Base-by-base conservation (phyloP, 2,113 vertebrate genomes). In the Tricholaema leucomelas region DNA sequence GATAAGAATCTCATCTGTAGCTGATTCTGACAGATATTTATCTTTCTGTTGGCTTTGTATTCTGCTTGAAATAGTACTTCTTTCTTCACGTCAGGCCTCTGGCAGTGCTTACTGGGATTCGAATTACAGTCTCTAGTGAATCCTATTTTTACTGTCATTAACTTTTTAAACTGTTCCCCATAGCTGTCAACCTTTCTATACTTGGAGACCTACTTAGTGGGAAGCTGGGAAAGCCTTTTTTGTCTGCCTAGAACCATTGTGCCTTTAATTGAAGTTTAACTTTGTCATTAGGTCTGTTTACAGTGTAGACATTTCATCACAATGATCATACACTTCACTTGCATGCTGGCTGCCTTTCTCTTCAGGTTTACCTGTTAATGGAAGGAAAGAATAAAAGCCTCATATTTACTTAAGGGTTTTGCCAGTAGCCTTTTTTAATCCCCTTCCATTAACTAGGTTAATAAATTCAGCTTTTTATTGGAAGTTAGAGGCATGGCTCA, bases 61-160 rank as follows among this genome's bases (percentile, higher is more conserved):
- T 9, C 44, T 61, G 73, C 77, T 63, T 71, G 83, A 73, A 88
- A 72, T 54, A 66, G 73, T 64, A 59, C 88, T 93, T 90, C 85
- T 94, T 95, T 85, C 90, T 91, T 88, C 88, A 87, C 78, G 77
- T 85, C 66, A 78, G 66, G 77, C 93, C 88, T 90, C 88, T 90
- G 92, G 93, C 86, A 88, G 31, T 86, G 85, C 90, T 91, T 61
- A 25, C 65, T 88, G 73, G 65, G 86, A 77, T 19, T 86, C 75
- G 66, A 74, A 88, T 92, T 91, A 92, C 55, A 83, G 63, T 88
- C 88, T 89, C 85, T 75, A 66, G 25, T 73, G 85, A 87, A 82
- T 89, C 70, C 61, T 55, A 33, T 86, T 93, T 90, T 91, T 83
- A 58, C 81, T 91, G 83, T 90, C 83, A 65, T 93, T 88, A 90